Base-by-base conservation (phyloP, 2,888 invertebrate species). In the Physocephala rufipes region DNA sequence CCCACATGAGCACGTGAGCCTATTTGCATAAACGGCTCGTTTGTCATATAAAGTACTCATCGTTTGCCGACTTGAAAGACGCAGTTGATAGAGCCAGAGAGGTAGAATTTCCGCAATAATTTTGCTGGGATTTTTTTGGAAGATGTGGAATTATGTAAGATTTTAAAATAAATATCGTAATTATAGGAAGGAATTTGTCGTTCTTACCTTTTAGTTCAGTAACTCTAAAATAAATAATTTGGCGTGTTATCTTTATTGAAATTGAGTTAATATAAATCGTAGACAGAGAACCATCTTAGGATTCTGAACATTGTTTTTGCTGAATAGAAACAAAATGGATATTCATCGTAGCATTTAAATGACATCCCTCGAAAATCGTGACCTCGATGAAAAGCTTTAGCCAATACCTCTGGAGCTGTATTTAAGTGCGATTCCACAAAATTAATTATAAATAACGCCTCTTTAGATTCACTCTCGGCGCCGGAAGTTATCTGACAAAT, bases 401-500 rank as follows among this genome's bases (percentile, higher is more conserved):
- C 82, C 9, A 86, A 82, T 74, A 82, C 78, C 0, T 74, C 75
- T 1, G 86, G 86, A 19, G 84, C 84, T 73, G 79, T 70, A 45
- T 74, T 79, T 58, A 82, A 71, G 19, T 81, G 82, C 15, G 81
- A 79, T 69, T 84, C 79, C 16, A 86, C 67, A 61, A 83, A 83
- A 28, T 80, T 74, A 74, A 79, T 80, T 28, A 86, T 76, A 53
- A 81, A 67, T 65, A 79, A 76, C 2, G 84, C 86, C 65, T 86
- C 86, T 1, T 75, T 70, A 15, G 82, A 79, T 26, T 77, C 73
- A 0, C 74, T 75, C 71, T 85, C 85, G 0, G 83, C 83, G 0
- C 85, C 86, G n/a, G 86, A 81, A 77, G 82, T 78, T 1, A 86
- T 74, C 73, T 86, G 85, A 55, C 86, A 86, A 51, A 86, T 83